These are phyloP conservation scores for Pseudocheirus occidentalis DNA, from an alignment of 2,797 vertebrate species.

Conservation along the genomic window DNA sequence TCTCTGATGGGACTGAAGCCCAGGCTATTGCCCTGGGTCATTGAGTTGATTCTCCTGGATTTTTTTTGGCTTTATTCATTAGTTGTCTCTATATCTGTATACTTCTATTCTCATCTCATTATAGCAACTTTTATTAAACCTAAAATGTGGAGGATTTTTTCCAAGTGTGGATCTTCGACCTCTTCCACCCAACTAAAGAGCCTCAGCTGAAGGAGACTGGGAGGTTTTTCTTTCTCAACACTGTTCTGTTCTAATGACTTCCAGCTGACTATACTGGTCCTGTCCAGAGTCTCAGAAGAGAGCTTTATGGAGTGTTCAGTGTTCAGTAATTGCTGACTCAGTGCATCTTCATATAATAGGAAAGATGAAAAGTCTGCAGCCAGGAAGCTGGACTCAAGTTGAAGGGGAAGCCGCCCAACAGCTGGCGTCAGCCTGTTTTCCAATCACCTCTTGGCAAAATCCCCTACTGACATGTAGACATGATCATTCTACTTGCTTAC, in stretches of 20 bases:
- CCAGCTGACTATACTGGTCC: constrained; percentile 78
- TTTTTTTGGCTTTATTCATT: not conserved
- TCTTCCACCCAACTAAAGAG: constrained; percentile 4
- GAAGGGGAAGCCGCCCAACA: constrained; percentile 83
- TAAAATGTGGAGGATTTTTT: constrained; percentile 19
- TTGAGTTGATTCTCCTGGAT: not conserved
- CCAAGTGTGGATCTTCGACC: constrained; percentile 4
- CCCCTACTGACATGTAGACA: constrained; percentile 66
- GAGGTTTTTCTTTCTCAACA: constrained; percentile 44
- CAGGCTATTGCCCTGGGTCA: not conserved
- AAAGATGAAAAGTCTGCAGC: constrained; percentile 76
- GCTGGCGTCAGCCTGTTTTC: constrained; percentile 60
- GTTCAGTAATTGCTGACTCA: constrained; percentile 83
- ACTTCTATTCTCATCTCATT: constrained; percentile 36
- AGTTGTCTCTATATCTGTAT: not conserved
- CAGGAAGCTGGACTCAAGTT: constrained; percentile 65
- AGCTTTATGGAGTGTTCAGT: constrained; percentile 74
- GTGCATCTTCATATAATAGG: constrained; percentile 78
- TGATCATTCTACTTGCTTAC: constrained; percentile 60
- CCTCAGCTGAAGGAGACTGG: not conserved
- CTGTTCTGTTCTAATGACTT: constrained; percentile 74
- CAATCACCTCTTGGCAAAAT: constrained; percentile 52
- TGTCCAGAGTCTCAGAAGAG: constrained; percentile 61
- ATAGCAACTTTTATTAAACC: constrained; percentile 60
- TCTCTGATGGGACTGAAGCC: not conserved